Evolutionary conservation across 2,797 vertebrate genomes (phyloP).

Genomic region (Leptoclinus maculatus): DNA sequence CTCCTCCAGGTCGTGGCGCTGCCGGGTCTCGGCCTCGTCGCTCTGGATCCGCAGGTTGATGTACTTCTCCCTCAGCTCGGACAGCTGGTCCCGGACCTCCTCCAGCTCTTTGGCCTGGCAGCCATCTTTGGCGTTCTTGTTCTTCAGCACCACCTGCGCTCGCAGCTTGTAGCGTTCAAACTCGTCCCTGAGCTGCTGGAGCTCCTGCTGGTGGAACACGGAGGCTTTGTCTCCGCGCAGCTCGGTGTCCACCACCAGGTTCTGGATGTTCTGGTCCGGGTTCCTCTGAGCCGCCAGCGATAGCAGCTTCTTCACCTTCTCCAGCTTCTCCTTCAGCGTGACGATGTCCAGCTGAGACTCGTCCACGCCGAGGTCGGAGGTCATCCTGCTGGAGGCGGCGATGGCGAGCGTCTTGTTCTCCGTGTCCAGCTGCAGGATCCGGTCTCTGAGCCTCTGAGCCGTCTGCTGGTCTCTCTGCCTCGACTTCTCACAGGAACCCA

Average conservation of each 20-base stretch:
- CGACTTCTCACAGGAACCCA: slow-evolving; percentile 89
- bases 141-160: slow-evolving; percentile 93
- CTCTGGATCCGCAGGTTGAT: slow-evolving; percentile 87
- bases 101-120: slow-evolving; percentile 89
- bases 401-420: slow-evolving; percentile 94
- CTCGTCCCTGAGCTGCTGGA: slow-evolving; percentile 93
- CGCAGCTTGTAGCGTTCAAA: slow-evolving; percentile 95
- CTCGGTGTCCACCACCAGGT: slow-evolving; percentile 75
- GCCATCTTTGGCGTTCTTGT: slow-evolving; percentile 89
- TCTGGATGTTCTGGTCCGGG: slow-evolving; percentile 82
- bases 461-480: slow-evolving; percentile 89
- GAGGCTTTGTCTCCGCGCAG: slow-evolving; percentile 79
- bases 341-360: slow-evolving; percentile 86
- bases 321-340: slow-evolving; percentile 87
- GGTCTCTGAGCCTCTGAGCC: slow-evolving; percentile 89
- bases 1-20: slow-evolving; percentile 80
- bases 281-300: slow-evolving; percentile 82
- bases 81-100: slow-evolving; percentile 89
- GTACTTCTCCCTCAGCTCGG: slow-evolving; percentile 93
- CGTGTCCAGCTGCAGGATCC: slow-evolving; percentile 89
- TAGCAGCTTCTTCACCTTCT: slow-evolving; percentile 88
- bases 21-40: slow-evolving; percentile 82
- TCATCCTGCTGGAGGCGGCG: slow-evolving; percentile 81
- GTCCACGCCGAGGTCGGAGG: slow-evolving; percentile 72
- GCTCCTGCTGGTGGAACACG: slow-evolving; percentile 88